Base-by-base conservation (phyloP, 2,797 vertebrate genomes). In the Neoniphon sammara region DNA sequence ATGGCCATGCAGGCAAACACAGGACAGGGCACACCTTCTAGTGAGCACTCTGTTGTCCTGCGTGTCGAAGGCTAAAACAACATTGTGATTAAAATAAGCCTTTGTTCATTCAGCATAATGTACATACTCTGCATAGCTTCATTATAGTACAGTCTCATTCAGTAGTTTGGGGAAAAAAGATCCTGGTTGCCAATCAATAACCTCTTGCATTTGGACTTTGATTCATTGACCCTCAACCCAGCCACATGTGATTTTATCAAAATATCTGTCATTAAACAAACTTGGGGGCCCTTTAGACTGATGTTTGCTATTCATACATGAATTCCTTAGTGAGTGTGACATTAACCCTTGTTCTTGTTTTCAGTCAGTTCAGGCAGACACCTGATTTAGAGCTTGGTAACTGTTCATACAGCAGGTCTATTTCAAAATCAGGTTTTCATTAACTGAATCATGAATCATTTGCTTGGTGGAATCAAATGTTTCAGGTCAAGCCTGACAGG, bases 41-140 rank as follows among this genome's bases (percentile, higher is more conserved):
- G 84, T 39, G 72, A 85, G 61, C 61, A 50, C 79, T 82, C 75
- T 77, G 83, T 79, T 87, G 88, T 83, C 70, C 63, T 62, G 59
- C 23, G 62, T 55, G 54, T 50, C 31, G 57, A 55, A 55, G 55
- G 61, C 30, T 80, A 66, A 85, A 81, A 74, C 69, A 81, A 25
- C 61, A 30, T 34, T 36, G 31, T 64, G 47, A 80, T 50, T 64
- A 34, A 67, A 82, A 70, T 60, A 70, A 30, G 52, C 63, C 58
- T 77, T 87, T 85, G 74, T 80, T 78, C 52, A 25, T 71, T 71
- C 52, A 20, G 30, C 56, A 63, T 21, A 27, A 27, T 27, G 25
- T 27, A 58, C 63, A 70, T 59, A 71, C 63, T 39, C 9, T 2
- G 36, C 8, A 12, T 7, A 39, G 36, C 7, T 34, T 34, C 31